Evolutionary conservation across 30 jellyfish, hydroid and myxozoan genomes (phyloP).

Genomic region (Morbakka virulenta): DNA sequence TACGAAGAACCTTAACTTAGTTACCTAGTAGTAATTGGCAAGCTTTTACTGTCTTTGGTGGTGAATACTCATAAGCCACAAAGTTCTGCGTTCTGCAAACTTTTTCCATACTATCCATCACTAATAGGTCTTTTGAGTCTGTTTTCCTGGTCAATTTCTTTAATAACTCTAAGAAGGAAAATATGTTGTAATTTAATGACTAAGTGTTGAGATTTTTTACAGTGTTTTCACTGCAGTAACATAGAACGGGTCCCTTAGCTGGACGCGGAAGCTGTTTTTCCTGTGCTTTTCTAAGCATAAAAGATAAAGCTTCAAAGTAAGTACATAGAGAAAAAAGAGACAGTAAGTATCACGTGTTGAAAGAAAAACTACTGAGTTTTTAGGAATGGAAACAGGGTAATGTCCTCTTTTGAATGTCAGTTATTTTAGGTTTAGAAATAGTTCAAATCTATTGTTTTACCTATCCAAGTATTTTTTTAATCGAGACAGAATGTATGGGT

Average conservation of each 20-base stretch:
- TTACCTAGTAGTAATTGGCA: constrained; percentile 80
- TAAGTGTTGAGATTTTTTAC: too few species aligned
- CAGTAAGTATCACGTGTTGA: too few species aligned
- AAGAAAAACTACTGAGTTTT: too few species aligned
- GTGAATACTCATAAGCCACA: constrained; percentile 82
- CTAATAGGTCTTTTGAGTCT: constrained; percentile 57
- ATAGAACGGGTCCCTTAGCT: not conserved
- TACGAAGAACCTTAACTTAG: not conserved
- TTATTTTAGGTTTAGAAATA: too few species aligned
- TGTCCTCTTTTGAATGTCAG: too few species aligned
- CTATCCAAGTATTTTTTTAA: too few species aligned
- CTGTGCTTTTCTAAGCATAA: not conserved
- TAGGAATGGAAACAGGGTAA: too few species aligned
- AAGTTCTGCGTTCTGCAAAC: constrained; percentile 68
- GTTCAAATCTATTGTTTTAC: too few species aligned
- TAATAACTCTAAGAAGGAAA: constrained; percentile 36
- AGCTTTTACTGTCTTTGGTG: constrained; percentile 90
- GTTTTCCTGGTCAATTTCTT: constrained; percentile 38
- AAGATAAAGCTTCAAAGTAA: too few species aligned
- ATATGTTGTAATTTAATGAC: not conserved
- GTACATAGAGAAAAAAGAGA: too few species aligned
- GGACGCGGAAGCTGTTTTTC: not conserved
- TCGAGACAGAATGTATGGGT: too few species aligned
- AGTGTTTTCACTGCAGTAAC: too few species aligned
- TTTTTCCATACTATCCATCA: constrained; percentile 73